Evolutionary conservation across 2,113 vertebrate species (phyloP).

Genomic region (Pelecanus crispus): DNA sequence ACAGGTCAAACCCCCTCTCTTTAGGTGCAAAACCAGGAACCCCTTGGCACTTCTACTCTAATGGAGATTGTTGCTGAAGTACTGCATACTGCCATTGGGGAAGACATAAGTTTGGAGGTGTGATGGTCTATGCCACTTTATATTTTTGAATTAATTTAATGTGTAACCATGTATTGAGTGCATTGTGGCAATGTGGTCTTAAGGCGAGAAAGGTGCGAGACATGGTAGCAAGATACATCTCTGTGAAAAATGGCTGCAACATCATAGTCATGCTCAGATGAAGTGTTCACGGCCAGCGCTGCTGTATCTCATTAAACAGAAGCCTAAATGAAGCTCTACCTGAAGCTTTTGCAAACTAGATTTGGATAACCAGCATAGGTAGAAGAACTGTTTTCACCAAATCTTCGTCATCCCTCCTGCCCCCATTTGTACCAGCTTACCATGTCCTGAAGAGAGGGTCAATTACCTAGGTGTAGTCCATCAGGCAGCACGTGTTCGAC

Average conservation of each 20-base stretch:
- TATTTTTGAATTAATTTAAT: background rate
- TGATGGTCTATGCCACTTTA: background rate
- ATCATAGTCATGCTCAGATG: background rate
- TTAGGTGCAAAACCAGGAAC: background rate
- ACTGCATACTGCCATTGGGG: background rate
- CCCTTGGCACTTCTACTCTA: background rate
- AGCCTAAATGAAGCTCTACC: background rate
- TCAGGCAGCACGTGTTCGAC: rapidly evolving
- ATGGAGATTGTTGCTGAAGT: background rate
- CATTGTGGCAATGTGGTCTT: background rate
- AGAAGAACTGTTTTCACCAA: background rate
- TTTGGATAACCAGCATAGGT: background rate
- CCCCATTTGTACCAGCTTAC: rapidly evolving
- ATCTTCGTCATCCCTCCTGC: background rate
- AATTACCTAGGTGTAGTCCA: background rate
- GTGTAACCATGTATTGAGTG: rapidly evolving
- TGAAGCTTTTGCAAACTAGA: background rate
- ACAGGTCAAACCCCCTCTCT: background rate
- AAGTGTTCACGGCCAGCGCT: background rate
- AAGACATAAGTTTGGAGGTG: background rate
- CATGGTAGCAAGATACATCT: background rate
- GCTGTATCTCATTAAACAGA: background rate
- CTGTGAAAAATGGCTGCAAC: background rate
- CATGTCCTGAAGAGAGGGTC: rapidly evolving
- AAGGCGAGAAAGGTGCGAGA: background rate